Evolutionary conservation across 1,140 invertebrate species (phyloP).

Genomic region (Drosophila mauritiana): DNA sequence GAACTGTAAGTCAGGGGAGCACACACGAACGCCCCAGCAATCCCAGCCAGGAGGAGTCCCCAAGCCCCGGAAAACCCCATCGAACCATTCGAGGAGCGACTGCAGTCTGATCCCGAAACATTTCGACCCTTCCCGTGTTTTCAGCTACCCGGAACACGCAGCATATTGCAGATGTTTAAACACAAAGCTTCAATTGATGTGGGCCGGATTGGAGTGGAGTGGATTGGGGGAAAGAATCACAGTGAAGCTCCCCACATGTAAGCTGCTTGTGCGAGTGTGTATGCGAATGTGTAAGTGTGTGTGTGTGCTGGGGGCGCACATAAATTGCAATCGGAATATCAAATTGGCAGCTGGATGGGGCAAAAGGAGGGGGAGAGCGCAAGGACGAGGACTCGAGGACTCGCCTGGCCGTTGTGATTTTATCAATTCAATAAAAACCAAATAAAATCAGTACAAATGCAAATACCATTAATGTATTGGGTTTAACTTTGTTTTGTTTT

Average conservation of each 20-base stretch:
- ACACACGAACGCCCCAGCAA: constrained; percentile 7
- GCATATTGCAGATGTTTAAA: constrained; percentile 81
- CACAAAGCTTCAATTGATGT: constrained; percentile 39
- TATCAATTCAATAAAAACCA: constrained; percentile 84
- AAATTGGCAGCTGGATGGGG: constrained; percentile 68
- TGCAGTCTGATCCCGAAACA: constrained; percentile 64
- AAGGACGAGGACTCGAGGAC: constrained; percentile 14
- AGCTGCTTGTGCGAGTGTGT: constrained; percentile 26
- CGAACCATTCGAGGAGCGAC: constrained; percentile 32
- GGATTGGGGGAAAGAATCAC: constrained; percentile 62
- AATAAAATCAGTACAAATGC: constrained; percentile 84
- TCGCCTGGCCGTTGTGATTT: constrained; percentile 66
- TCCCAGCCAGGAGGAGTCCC: background rate
- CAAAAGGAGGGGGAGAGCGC: constrained; percentile 3
- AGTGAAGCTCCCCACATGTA: constrained; percentile 45
- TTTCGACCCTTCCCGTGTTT: constrained; percentile 26
- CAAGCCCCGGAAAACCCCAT: background rate
- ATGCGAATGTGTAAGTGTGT: constrained; percentile 1
- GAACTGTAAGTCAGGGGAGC: background rate
- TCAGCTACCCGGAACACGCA: constrained; percentile 47
- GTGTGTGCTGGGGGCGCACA: constrained; percentile 46
- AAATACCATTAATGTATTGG: constrained; percentile 84
- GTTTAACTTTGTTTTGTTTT: constrained; percentile 82
- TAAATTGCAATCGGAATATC: constrained; percentile 83
- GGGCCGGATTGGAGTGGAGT: no score